Conservation (phyloP, 2,888 invertebrate genomes). For the Ochropacha duplaris region DNA sequence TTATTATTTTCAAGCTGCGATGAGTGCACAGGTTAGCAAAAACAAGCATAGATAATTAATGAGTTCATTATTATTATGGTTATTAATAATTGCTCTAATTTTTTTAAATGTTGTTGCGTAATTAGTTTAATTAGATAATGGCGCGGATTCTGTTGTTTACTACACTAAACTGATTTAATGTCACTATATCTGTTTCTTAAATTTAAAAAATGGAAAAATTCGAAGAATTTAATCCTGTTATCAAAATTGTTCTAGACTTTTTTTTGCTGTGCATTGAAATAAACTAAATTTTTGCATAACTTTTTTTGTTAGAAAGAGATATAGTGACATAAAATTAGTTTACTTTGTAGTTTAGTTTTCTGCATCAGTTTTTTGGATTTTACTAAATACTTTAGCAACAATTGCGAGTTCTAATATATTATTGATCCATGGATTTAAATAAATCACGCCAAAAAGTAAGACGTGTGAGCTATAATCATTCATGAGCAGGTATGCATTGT, state of each 20-base stretch:
- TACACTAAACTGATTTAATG: no score
- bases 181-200: no score
- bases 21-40: slow-evolving; percentile 32
- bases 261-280: no score
- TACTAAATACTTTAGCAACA: background rate
- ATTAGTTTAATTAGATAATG: background rate
- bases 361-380: background rate
- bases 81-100: background rate
- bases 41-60: background rate
- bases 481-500: slow-evolving; percentile 11
- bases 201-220: no score
- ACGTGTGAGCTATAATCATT: slow-evolving; percentile 66
- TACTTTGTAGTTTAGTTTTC: no score
- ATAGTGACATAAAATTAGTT: no score
- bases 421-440: background rate
- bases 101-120: background rate
- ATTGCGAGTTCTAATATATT: background rate
- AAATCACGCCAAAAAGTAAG: slow-evolving; percentile 77
- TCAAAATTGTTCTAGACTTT: no score
- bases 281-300: no score
- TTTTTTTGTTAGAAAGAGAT: no score
- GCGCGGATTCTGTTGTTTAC: no score
- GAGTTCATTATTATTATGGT: background rate
- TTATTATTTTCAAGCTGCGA: slow-evolving; percentile 27
- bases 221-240: no score